phyloP scores from a whole-genome alignment of 2,888 invertebrate species.

The Parelbella ahira region DNA sequence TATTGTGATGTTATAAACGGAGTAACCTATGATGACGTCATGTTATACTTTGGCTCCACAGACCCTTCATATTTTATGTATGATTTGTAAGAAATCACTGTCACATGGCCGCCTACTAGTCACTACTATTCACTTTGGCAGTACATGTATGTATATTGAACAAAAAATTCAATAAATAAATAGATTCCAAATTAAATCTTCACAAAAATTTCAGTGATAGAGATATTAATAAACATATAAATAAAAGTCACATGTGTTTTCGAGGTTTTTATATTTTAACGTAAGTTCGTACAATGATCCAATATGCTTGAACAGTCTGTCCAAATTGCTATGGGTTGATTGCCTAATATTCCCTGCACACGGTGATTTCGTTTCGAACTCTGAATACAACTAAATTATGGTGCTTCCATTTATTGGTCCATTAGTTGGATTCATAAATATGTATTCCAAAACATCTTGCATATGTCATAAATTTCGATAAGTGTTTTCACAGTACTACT shows the following conservation, averaged over 20 bases:
- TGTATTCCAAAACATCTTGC: conserved; percentile 48
- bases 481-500: conserved; percentile 48
- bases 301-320: conserved; percentile 71
- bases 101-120: too few species aligned
- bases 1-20: too few species aligned
- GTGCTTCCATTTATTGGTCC: conserved; percentile 67
- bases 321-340: conserved; percentile 51
- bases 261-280: conserved; percentile 72
- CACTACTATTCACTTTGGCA: too few species aligned
- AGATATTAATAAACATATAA: too few species aligned
- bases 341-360: conserved; percentile 47
- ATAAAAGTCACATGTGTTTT: conserved; percentile 57
- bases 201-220: too few species aligned
- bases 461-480: conserved; percentile 48
- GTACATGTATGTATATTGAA: too few species aligned
- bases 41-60: too few species aligned
- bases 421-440: conserved; percentile 62
- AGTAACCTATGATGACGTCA: too few species aligned
- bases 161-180: too few species aligned
- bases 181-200: too few species aligned
- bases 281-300: conserved; percentile 77
- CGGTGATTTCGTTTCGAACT: conserved; percentile 38
- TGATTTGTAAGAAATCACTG: too few species aligned
- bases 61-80: too few species aligned
- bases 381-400: conserved; percentile 50